Percentiles rank a stretch among this genome's conserved stretches.
Evolutionary conservation across 2,113 vertebrate species (phyloP).

Genomic region (Hydropotes inermis): DNA sequence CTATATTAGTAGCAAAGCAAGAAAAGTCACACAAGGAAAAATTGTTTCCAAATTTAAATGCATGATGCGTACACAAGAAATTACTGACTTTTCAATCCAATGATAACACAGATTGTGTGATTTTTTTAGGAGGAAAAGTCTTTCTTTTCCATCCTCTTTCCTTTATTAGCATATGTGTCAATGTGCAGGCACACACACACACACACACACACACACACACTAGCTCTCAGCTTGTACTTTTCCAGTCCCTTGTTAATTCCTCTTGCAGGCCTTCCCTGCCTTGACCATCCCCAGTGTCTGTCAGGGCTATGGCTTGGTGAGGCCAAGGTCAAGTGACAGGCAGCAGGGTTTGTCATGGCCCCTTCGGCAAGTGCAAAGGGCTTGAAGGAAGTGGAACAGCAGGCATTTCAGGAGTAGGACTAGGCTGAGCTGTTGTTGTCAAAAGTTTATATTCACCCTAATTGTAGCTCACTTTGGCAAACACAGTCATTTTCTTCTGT

Average conservation of each 20-base stretch:
- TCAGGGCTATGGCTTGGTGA: not conserved
- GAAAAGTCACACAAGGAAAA: constrained; percentile 60
- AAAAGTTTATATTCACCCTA: constrained; percentile 32
- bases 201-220: not conserved
- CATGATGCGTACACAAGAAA: constrained; percentile 61
- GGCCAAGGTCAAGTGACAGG: not conserved
- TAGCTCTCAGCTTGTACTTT: not conserved
- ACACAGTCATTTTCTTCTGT: not conserved
- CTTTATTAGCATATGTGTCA: constrained; percentile 32
- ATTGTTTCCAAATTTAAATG: constrained; percentile 71
- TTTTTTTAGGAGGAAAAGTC: constrained; percentile 65
- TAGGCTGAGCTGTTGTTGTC: not conserved
- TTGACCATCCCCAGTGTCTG: not conserved
- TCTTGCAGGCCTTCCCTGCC: not conserved
- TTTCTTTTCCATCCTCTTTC: constrained; percentile 43
- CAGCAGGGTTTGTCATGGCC: not conserved
- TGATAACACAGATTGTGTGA: constrained; percentile 45
- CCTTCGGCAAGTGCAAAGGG: not conserved
- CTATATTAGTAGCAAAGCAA: constrained; percentile 58
- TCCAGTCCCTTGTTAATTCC: not conserved
- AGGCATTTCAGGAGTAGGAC: not conserved
- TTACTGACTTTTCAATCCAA: constrained; percentile 68
- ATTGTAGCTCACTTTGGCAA: constrained; percentile 1
- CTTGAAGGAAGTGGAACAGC: not conserved
- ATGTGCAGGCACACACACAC: not conserved